A percentile compares a stretch with the other conserved stretches of the same genome.
These are phyloP conservation scores for Acanthoscelides obtectus DNA, from an alignment of 2,888 invertebrate species.

Conservation along the genomic window DNA sequence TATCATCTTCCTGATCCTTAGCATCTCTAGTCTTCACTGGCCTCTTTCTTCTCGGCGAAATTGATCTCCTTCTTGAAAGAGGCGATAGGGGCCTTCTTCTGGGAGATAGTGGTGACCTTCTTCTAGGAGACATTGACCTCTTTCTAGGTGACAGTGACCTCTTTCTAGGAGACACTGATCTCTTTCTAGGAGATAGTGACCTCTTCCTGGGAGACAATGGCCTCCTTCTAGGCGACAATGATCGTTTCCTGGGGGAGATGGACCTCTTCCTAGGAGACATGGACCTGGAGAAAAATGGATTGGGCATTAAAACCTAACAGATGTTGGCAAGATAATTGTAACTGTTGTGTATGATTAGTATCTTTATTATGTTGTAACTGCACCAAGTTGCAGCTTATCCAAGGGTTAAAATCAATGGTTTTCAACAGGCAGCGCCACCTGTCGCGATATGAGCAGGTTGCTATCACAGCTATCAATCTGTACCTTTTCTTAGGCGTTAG, in stretches of 20 bases:
- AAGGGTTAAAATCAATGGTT: too few species aligned
- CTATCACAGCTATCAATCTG: too few species aligned
- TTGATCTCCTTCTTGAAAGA: constrained; percentile 21
- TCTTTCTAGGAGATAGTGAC: constrained; percentile 18
- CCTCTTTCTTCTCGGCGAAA: constrained; percentile 16
- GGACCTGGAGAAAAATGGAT: constrained; percentile 15
- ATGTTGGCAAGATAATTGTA: too few species aligned
- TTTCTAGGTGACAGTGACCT: constrained; percentile 19
- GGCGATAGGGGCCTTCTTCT: constrained; percentile 22
- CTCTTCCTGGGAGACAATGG: constrained; percentile 20
- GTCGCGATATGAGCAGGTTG: too few species aligned
- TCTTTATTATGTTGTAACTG: too few species aligned
- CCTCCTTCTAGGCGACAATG: constrained; percentile 20
- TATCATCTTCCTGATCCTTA: background rate
- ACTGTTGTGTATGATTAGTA: too few species aligned
- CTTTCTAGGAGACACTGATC: background rate
- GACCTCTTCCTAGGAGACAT: constrained; percentile 12
- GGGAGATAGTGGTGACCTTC: constrained; percentile 23
- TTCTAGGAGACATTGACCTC: constrained; percentile 17
- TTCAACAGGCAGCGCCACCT: too few species aligned
- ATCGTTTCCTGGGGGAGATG: background rate
- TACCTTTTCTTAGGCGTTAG: constrained; percentile 21
- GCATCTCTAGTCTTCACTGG: background rate
- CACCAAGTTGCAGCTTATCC: too few species aligned
- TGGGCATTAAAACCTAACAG: too few species aligned